phyloP scores from a whole-genome alignment of 2,888 invertebrate genomes.

The Chloromyia formosa region DNA sequence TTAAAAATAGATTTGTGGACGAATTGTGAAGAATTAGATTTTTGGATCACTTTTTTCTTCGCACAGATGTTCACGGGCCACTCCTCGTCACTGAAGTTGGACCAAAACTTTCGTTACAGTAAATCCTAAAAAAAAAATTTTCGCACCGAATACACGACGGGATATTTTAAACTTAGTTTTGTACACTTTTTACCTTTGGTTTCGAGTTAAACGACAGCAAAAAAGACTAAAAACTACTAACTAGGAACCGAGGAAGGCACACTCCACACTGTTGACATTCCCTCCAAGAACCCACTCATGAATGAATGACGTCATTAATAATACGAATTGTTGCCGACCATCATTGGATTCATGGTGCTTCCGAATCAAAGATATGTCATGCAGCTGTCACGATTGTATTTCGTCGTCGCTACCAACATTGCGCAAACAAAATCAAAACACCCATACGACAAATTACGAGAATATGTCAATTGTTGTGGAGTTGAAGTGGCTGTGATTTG shows the following conservation, averaged over 20 bases:
- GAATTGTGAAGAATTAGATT: not conserved
- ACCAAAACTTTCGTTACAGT: not conserved
- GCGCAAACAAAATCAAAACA: not conserved
- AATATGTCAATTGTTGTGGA: slow-evolving; percentile 28
- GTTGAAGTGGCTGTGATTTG: slow-evolving; percentile 31
- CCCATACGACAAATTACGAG: slow-evolving; percentile 23
- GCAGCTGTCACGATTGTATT: not conserved
- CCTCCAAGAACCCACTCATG: not conserved
- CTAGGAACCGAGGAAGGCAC: too few relatives aligned
- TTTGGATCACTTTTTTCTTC: slow-evolving; percentile 1
- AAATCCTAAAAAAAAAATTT: too few relatives aligned
- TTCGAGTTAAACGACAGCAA: not conserved
- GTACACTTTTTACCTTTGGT: slow-evolving; percentile 37
- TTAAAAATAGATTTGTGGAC: not conserved
- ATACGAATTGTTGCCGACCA: slow-evolving; percentile 7
- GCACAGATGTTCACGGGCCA: slow-evolving; percentile 2
- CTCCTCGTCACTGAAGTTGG: slow-evolving; percentile 5
- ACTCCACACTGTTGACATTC: slow-evolving; percentile 32
- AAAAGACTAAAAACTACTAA: slow-evolving; percentile 15
- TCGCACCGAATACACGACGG: not conserved
- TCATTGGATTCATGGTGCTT: not conserved
- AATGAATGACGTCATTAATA: slow-evolving; percentile 28
- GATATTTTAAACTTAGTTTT: not conserved
- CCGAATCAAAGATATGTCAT: not conserved
- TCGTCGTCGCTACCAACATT: not conserved